Evolutionary conservation across 2,113 vertebrate species (phyloP).

Genomic region (Lepidothrix coronata): DNA sequence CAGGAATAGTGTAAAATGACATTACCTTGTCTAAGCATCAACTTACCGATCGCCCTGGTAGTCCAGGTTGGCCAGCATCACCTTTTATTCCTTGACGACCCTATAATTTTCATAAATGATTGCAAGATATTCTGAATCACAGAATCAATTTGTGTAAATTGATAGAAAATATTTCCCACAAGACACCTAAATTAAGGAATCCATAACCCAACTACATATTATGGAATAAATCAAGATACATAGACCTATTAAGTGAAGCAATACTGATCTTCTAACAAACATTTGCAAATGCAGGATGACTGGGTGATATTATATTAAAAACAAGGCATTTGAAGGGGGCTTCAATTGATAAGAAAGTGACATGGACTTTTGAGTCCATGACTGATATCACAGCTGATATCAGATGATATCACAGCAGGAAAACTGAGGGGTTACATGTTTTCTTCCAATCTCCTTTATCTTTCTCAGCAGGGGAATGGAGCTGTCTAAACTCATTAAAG

Average conservation of each 20-base stretch:
- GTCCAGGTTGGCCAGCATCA: slow-evolving; percentile 88
- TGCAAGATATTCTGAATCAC: background rate
- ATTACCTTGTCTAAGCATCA: background rate
- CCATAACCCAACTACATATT: background rate
- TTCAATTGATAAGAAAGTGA: background rate
- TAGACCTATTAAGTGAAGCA: background rate
- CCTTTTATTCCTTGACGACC: slow-evolving; percentile 94
- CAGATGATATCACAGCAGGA: background rate
- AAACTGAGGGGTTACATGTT: background rate
- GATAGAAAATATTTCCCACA: background rate
- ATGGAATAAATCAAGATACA: background rate
- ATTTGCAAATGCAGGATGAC: background rate
- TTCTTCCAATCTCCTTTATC: background rate
- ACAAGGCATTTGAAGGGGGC: background rate
- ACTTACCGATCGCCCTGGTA: slow-evolving; percentile 85
- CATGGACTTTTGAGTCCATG: background rate
- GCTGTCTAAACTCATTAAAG: background rate
- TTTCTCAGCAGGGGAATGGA: background rate
- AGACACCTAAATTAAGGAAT: background rate
- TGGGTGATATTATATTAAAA: background rate
- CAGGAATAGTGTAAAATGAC: background rate
- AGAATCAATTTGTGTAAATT: background rate
- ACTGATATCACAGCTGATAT: background rate
- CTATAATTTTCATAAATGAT: slow-evolving; percentile 65
- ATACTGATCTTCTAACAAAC: background rate